Evolutionary conservation across 2,888 invertebrate genomes (phyloP), one percentile per base, ranked within the genome.

Genomic region (Sesia bembeciformis): DNA sequence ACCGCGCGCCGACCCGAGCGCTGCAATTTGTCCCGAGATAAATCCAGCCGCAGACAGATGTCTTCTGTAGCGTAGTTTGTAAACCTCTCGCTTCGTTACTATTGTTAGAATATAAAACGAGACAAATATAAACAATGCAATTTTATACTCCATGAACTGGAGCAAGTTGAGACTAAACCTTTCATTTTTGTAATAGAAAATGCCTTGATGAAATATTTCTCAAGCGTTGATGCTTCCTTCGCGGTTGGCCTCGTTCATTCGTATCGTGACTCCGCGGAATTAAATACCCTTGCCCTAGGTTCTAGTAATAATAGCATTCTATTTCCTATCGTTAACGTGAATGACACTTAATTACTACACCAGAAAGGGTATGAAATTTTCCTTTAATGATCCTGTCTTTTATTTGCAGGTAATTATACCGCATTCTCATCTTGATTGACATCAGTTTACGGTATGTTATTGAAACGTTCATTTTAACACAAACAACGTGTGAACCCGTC

Each of bases 11-110:
- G 56, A 60, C 60, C 57, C 56, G 54, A 52, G 59, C 72, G 71
- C 72, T 79, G 83, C 84, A 84, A 87, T 85, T 86, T 84, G 83
- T 84, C 79, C 76, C 67, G 64, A 78, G 81, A 84, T 83, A 84
- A 84, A 84, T 81, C 83, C 80, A 70, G 69, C 81, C 81, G 74
- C 80, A 78, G 78, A 81, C 85, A 81, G 76, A 79, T 81, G 76
- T 78, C 81, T 77, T 77, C 76, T 76, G 72, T 75, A 74, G 62
- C 66, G 62, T 58, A 64, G 62, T 67, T 68, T 64, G 68, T 70
- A 70, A 70, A 70, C 70, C 70, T 72, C 72, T 68, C 53, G 56
- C 54, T 51, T 52, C 68, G 67, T 57, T 61, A 53, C 57, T 56
- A 49, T 53, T 52, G 51, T 54, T 56, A 46, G 53, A 57, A 51